Conservation (phyloP, 2,888 invertebrate species). For the Petrophora chlorosata region DNA sequence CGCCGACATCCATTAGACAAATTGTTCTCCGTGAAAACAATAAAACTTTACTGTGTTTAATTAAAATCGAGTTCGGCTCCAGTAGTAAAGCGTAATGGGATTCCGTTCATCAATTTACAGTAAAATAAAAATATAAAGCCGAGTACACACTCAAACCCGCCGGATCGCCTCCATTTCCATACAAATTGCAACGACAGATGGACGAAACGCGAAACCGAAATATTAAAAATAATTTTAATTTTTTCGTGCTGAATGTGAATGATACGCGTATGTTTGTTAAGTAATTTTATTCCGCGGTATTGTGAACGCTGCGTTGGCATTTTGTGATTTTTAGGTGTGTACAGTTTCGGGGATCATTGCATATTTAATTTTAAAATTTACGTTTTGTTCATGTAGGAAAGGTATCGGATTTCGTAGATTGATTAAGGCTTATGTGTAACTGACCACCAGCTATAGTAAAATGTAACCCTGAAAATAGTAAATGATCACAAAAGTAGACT, state of each 20-base stretch:
- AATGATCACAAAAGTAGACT: too few species aligned
- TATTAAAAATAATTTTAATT: slow-evolving; percentile 31
- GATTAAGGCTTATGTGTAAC: too few species aligned
- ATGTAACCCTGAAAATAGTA: too few species aligned
- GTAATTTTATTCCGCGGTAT: slow-evolving; percentile 12
- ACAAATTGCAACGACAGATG: slow-evolving; percentile 35
- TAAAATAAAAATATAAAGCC: slow-evolving; percentile 32
- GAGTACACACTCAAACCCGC: slow-evolving; percentile 26
- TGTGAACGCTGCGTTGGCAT: slow-evolving; percentile 11
- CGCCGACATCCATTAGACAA: slow-evolving; percentile 21
- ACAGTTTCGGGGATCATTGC: slow-evolving; percentile 1
- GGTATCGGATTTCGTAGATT: too few species aligned
- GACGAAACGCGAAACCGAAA: slow-evolving; percentile 14
- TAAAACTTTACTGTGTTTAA: slow-evolving; percentile 32
- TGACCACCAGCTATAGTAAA: too few species aligned
- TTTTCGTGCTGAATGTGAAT: slow-evolving; percentile 17
- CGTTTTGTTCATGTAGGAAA: too few species aligned
- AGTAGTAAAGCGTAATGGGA: slow-evolving; percentile 26
- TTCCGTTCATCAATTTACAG: slow-evolving; percentile 34
- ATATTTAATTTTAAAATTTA: slow-evolving; percentile 8
- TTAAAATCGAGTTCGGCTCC: slow-evolving; percentile 31
- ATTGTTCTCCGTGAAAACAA: slow-evolving; percentile 22
- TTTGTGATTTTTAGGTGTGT: neutral
- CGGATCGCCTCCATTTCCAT: slow-evolving; percentile 28
- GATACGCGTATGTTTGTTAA: neutral